A percentile compares a stretch with the other conserved stretches of the same genome.
These are phyloP conservation scores for Zaprionus taronus DNA, from an alignment of 1,140 invertebrate species.

Conservation along the genomic window DNA sequence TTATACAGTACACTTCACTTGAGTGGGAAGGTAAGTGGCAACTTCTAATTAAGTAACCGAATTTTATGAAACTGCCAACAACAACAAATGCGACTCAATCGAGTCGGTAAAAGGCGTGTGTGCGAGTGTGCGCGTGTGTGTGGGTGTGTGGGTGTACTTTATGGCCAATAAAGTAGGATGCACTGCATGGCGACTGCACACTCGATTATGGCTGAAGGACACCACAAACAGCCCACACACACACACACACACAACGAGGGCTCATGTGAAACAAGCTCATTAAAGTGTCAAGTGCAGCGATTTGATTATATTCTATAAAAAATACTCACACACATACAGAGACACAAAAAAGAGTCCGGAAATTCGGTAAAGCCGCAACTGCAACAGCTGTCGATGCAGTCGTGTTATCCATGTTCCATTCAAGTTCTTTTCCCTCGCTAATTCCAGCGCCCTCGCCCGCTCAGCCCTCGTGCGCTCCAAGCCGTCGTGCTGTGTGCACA, in stretches of 20 bases:
- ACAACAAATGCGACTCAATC: constrained; percentile 44
- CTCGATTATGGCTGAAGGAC: constrained; percentile 22
- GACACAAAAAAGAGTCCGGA: not conserved
- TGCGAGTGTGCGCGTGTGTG: not conserved
- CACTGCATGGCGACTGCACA: constrained; percentile 16
- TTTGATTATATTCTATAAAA: constrained; percentile 68
- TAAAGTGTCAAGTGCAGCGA: constrained; percentile 70
- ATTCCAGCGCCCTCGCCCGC: no score
- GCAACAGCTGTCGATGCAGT: constrained; percentile 39
- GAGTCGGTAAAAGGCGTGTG: constrained; percentile 25
- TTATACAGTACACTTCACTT: constrained; percentile 1
- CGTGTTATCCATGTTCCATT: constrained; percentile 17
- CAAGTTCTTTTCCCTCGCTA: not conserved
- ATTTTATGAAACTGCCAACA: constrained; percentile 50
- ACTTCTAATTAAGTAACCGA: constrained; percentile 28
- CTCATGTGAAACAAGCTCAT: constrained; percentile 72
- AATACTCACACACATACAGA: constrained; percentile 11
- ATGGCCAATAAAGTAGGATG: constrained; percentile 49
- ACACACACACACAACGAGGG: not conserved
- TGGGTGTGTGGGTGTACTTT: constrained; percentile 23
- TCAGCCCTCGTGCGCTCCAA: not conserved
- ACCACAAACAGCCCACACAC: not conserved
- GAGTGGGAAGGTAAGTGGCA: constrained; percentile 24
- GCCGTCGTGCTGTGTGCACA: constrained; percentile 7
- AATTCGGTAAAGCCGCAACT: constrained; percentile 35